Percentiles rank a stretch among this genome's conserved stretches.
Evolutionary conservation across 2,888 invertebrate genomes (phyloP).

Genomic region (Melitaea athalia): DNA sequence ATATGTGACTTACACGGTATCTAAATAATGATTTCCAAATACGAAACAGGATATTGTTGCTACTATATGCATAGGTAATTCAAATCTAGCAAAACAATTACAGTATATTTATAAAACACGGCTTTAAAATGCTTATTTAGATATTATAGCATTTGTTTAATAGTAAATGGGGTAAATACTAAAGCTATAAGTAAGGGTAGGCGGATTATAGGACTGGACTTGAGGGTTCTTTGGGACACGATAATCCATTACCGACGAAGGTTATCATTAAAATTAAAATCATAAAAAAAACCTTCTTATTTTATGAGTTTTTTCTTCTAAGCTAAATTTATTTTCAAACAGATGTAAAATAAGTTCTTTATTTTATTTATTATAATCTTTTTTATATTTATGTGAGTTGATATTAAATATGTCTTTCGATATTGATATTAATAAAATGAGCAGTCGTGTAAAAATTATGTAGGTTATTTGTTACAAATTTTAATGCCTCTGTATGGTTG

Average conservation of each 20-base stretch:
- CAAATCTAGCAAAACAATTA: conserved; percentile 66
- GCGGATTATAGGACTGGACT: conserved; percentile 64
- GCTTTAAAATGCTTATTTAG: conserved; percentile 58
- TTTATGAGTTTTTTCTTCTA: background rate
- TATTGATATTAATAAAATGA: conserved; percentile 19
- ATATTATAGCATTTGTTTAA: conserved; percentile 66
- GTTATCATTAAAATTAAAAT: conserved; percentile 21
- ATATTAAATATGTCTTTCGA: background rate
- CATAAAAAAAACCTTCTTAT: conserved; percentile 13
- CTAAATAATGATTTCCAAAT: conserved; percentile 51
- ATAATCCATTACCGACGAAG: conserved; percentile 28
- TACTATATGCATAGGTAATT: conserved; percentile 55
- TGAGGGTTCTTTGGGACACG: conserved; percentile 41
- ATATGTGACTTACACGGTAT: conserved; percentile 53
- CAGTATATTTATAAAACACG: conserved; percentile 56
- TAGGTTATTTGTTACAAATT: conserved; percentile 31
- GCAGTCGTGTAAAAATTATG: conserved; percentile 16
- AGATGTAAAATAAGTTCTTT: background rate
- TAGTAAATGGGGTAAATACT: conserved; percentile 72
- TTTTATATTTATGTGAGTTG: background rate
- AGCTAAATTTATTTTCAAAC: background rate
- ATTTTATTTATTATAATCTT: background rate
- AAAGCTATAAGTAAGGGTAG: conserved; percentile 79
- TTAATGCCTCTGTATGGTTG: conserved; percentile 31
- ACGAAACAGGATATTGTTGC: conserved; percentile 61